phyloP scores from a whole-genome alignment of 2,113 vertebrate species.

The Antennarius striatus region DNA sequence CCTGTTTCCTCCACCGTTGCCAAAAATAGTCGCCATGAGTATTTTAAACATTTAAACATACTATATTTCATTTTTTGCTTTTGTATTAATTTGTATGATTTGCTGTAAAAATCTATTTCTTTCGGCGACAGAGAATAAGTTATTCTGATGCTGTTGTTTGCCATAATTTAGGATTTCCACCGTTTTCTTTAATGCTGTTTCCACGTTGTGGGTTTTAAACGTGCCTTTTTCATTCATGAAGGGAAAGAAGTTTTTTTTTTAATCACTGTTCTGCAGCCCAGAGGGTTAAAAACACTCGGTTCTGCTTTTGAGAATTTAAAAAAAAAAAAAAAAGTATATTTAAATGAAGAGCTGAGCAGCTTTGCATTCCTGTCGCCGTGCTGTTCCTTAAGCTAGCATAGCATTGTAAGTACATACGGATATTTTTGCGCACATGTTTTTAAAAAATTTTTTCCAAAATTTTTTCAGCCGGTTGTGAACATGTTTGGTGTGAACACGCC shows the following conservation, averaged over 20 bases:
- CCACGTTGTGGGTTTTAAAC: conserved; percentile 34
- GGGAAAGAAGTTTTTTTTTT: conserved; percentile 41
- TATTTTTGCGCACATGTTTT: background rate
- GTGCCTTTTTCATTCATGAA: conserved; percentile 46
- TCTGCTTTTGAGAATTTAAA: background rate
- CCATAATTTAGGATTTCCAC: conserved; percentile 65
- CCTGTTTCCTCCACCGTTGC: conserved; percentile 45
- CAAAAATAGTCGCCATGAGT: conserved; percentile 4
- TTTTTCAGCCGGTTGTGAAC: conserved; percentile 9
- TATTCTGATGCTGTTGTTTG: conserved; percentile 28
- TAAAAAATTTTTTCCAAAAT: background rate
- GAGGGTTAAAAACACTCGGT: conserved; percentile 6
- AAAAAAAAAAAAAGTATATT: background rate
- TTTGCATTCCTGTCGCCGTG: background rate
- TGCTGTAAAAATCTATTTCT: conserved; percentile 22
- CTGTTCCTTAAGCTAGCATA: too few species aligned
- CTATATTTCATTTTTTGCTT: conserved; percentile 35
- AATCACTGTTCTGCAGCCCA: conserved; percentile 39
- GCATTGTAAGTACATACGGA: background rate
- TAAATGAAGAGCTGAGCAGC: conserved; percentile 16
- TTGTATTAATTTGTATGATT: conserved; percentile 38
- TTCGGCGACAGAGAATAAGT: conserved; percentile 33
- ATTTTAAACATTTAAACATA: conserved; percentile 6
- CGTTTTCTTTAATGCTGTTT: conserved; percentile 25
- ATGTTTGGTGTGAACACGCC: too few species aligned